Percentiles rank a stretch among this genome's conserved stretches.
Evolutionary conservation across 1,140 invertebrate species (phyloP).

Genomic region (Procambarus virginalis): DNA sequence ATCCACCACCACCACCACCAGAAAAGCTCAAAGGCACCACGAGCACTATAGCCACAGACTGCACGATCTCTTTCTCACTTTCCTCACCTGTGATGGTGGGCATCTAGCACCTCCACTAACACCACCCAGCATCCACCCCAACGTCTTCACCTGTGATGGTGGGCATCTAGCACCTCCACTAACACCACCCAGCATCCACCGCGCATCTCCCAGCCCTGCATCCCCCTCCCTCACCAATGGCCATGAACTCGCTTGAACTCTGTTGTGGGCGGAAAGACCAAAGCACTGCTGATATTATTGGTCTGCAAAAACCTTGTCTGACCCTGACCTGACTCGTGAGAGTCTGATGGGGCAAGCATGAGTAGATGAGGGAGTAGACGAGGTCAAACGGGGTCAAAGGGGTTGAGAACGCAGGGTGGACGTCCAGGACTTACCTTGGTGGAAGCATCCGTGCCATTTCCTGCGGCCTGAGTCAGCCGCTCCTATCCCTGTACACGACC

Average conservation of each 20-base stretch:
- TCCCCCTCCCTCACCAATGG: not conserved
- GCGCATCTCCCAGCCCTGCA: not conserved
- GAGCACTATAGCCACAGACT: no score
- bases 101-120: not conserved
- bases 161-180: not conserved
- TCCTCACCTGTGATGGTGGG: not conserved
- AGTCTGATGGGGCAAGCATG: not conserved
- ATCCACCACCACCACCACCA: no score
- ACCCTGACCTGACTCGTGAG: not conserved
- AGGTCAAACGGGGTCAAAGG: not conserved
- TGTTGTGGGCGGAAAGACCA: constrained; percentile 7
- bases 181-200: not conserved
- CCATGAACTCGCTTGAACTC: constrained; percentile 39
- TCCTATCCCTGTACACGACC: not conserved
- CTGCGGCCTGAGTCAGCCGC: not conserved
- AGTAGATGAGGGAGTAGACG: not conserved
- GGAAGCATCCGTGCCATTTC: not conserved
- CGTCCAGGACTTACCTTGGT: not conserved
- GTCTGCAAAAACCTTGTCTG: not conserved
- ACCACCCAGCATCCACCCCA: not conserved
- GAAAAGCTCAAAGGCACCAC: no score
- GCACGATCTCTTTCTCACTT: no score
- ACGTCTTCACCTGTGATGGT: not conserved
- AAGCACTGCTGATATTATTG: not conserved
- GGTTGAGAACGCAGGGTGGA: not conserved